These are phyloP conservation scores for Vespertilio murinus DNA, from an alignment of 2,797 vertebrate species.

Conservation along the genomic window DNA sequence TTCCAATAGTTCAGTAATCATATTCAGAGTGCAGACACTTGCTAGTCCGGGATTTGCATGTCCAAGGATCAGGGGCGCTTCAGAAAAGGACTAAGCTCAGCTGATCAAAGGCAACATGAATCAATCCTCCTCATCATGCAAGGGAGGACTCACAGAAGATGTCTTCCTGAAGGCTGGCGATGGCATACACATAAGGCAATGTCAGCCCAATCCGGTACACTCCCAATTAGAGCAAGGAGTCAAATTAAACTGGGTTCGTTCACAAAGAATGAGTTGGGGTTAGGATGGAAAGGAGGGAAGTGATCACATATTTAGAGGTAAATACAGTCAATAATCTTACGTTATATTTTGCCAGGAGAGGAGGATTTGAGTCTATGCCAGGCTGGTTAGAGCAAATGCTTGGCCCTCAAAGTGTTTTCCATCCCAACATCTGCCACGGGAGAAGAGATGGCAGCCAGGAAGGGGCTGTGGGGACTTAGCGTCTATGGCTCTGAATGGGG, in stretches of 20 bases:
- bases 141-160: not conserved
- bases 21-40: not conserved
- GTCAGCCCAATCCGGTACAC: not conserved
- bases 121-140: not conserved
- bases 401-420: slow-evolving; percentile 58
- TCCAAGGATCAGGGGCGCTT: not conserved
- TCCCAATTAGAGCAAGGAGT: not conserved
- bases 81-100: not conserved
- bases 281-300: not conserved
- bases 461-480: not conserved
- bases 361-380: slow-evolving; percentile 37
- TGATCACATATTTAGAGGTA: not conserved
- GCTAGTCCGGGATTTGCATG: not conserved
- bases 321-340: not conserved
- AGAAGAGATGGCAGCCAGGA: slow-evolving; percentile 30
- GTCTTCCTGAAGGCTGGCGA: not conserved
- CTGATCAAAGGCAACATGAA: not conserved
- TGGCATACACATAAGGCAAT: not conserved
- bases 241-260: not conserved
- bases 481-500: not conserved
- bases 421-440: slow-evolving; percentile 66
- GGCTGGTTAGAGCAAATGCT: slow-evolving; percentile 44
- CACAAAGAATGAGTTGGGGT: not conserved
- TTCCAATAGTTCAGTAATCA: not conserved
- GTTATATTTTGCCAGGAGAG: not conserved